Evolutionary conservation across 2,113 vertebrate genomes (phyloP), one percentile per base, ranked within the genome.

Genomic region (Thalassoma bifasciatum): DNA sequence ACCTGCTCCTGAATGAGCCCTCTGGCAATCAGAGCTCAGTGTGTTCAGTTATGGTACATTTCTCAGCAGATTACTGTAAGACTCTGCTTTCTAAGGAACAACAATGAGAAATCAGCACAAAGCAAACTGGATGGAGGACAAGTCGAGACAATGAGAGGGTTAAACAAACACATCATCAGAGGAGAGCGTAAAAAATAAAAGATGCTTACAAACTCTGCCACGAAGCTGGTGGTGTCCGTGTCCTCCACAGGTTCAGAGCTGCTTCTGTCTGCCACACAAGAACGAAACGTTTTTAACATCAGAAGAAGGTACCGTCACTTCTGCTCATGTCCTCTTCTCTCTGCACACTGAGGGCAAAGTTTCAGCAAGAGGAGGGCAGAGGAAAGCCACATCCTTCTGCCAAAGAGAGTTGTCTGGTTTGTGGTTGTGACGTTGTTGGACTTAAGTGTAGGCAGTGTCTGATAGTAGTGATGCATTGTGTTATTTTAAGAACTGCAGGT

Each of bases 241-340:
- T 99, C 97, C 85, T 99, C 97, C 83, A 99, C 97, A 0, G 98
- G 98, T 66, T 96, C 96, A 72, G 95, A 96, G 63, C 81, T 78
- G 81, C 67, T 92, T 82, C 91, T 93, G 81, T 92, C 96, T 96
- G 89, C 22, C 60, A 72, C 49, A 77, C 53, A 52, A 40, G 53
- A 69, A 78, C 22, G 65, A 19, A 61, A 5, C 59, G 4, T 17
- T 10, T 30, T 80, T n/a, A 65, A 19, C 8, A 10, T 1, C 1
- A 6, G 44, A 2, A 46, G 12, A 10, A 4, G 0, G 44, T 63
- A 4, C 5, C 5, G 14, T 70, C 46, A 52, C 9, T 5, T 47
- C 12, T 5, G 42, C 34, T 66, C 44, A 49, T 23, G 9, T 58
- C 12, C 44, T 19, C n/a, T 22, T 21, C 65, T 65, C 77, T 49